Evolutionary conservation across 2,113 vertebrate species (phyloP), one percentile per base, ranked within the genome.

Genomic region (Tyto alba): DNA sequence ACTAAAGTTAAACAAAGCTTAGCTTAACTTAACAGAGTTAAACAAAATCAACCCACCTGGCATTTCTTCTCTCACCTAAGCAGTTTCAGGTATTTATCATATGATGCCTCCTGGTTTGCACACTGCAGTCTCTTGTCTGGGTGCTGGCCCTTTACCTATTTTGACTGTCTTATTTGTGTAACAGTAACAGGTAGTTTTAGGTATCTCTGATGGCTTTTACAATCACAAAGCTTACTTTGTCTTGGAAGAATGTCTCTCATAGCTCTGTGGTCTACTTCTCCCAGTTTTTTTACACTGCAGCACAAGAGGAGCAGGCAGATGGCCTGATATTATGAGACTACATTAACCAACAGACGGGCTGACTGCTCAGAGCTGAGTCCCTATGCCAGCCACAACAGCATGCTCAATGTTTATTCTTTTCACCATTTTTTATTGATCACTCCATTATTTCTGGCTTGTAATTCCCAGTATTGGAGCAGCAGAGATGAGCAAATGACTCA

Each of bases 341-440:
- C 82, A 62, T 41, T 40, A 56, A 47, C 93, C 95, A 93, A 77
- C 95, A 93, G 95, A 95, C 77, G 41, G 90, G 10, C 92, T 59
- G 50, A 96, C 72, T 93, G 88, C 93, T 96, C 95, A 86, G 91
- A 78, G 36, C 66, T 34, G 84, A 73, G 88, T 14, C 83, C 79
- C 30, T 41, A 1, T 7, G 90, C 96, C 96, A 96, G 96, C 79
- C 96, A 93, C 92, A 95, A 85, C 96, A 93, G 72, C 92, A 72
- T 18, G 83, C 92, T 89, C 96, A 72, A 8, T 72, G 30, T 69
- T 95, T 85, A 60, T 72, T 76, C 89, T 68, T 68, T 62, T 77
- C 88, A 78, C 88, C 53, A 18, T 22, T 82, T 86, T 59, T 67
- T 73, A 96, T 45, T 89, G 89, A 95, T 92, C 89, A 73, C 71